Base-by-base conservation (phyloP, 2,888 invertebrate species). In the Tinea pellionella region DNA sequence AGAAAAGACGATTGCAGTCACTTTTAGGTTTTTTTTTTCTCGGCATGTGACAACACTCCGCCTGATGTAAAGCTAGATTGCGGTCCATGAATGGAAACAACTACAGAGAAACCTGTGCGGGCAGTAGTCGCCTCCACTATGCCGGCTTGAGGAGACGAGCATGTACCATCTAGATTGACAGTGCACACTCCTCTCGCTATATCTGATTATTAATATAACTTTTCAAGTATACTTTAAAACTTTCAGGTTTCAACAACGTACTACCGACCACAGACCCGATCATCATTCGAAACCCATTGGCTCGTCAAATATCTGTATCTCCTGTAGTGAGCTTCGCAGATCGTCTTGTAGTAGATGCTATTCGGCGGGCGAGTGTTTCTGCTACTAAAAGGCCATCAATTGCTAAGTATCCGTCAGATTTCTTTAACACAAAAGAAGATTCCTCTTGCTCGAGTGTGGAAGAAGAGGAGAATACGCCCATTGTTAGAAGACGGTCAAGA, bases 391-490 rank as follows among this genome's bases (percentile, higher is more conserved):
- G 84, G 57, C 81, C 84, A 0, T 77, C 81, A 0, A 69, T 75
- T 1, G 77, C 79, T 3, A 88, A 83, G 61, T 88, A 86, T 61
- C 87, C 87, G 0, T 69, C 81, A 0, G 75, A 84, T 62, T 88
- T 73, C 66, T 87, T 87, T 70, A 78, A 78, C 53, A 71, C 66
- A 2, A 74, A 75, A 0, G 76, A 71, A 41, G 76, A 77, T 12
- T 71, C 77, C 0, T 77, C 80, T 0, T 83, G 85, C 0, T 84
- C 83, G 0, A 80, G 60, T 2, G 41, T 32, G 12, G 41, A 80
- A 0, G 80, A 80, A 24, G 82, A 82, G 61, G 83, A 83, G 0
- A 47, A 16, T 7, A 55, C 58, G 13, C 58, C 58, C 1, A 37
- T 16, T n/a, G 16, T 16, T 16, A 58, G 58, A 58, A 13, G 32